Base-by-base conservation (phyloP, 2,113 vertebrate species). In the Datnioides undecimradiatus region DNA sequence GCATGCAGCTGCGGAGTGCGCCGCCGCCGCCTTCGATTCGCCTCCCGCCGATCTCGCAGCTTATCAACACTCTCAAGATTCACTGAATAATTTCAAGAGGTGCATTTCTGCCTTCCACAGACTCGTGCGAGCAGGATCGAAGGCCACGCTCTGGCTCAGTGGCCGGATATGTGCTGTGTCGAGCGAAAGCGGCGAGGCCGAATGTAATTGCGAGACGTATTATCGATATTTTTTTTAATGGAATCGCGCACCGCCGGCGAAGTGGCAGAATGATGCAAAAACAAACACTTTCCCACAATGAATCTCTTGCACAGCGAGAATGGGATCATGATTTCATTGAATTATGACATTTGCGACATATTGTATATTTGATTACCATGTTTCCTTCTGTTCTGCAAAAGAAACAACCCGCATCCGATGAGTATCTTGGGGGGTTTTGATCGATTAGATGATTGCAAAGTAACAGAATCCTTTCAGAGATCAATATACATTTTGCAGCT, bases 21-120 rank as follows among this genome's bases (percentile, higher is more conserved):
- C 33, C 9, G 21, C 33, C 9, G 21, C 13, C 46, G 31, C 57
- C 63, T 57, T 59, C 11, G 5, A 33, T 76, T 79, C 55, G 60
- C 71, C 78, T 36, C 49, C 48, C 3, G 25, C 68, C 34, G 79
- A 73, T 64, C 36, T 80, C 25, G 12, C 80, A 12, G 80, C 59
- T 83, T 62, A 86, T 81, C 73, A 82, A 25, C 71, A 63, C 60
- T 23, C 23, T 80, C 36, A 48, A 58, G 68, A 83, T 71, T 68
- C 27, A 74, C 64, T 34, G 73, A 80, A 80, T 76, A 62, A 80
- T 52, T 84, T 65, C 29, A 43, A 73, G 68, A 78, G 48, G 64
- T 51, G 36, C 43, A 33, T 58, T 14, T 31, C 54, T 51, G 65
- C 67, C 40, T 54, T 55, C 8, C 33, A 6, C 63, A 38, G 40